These are phyloP conservation scores for Ascidia mentula DNA, from an alignment of 23 tunicate species.

Conservation along the genomic window DNA sequence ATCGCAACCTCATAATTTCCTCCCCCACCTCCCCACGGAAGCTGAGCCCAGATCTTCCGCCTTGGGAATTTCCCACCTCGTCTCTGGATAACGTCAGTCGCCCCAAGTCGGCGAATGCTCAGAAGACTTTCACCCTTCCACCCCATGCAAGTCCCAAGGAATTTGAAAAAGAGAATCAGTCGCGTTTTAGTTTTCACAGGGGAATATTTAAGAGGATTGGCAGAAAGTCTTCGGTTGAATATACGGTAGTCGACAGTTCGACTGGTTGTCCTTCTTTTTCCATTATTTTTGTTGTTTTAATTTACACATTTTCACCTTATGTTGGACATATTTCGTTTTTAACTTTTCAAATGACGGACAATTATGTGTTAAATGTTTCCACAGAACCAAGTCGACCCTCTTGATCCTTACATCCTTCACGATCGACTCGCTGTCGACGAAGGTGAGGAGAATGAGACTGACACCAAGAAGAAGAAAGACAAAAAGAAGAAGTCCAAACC, in stretches of 20 bases:
- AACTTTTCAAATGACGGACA: too few relatives aligned
- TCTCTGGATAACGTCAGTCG: neutral
- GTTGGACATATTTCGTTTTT: neutral
- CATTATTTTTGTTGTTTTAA: neutral
- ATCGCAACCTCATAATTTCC: neutral
- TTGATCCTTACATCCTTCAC: conserved; percentile 7
- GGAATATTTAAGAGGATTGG: neutral
- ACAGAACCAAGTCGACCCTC: conserved; percentile 38
- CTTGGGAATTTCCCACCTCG: neutral
- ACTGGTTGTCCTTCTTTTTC: neutral
- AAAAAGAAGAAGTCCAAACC: conserved; percentile 61
- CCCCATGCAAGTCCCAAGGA: neutral
- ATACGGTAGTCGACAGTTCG: neutral
- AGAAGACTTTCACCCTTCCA: neutral
- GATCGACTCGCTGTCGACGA: neutral
- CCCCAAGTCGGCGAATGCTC: neutral
- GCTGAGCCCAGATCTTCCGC: neutral
- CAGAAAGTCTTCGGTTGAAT: neutral
- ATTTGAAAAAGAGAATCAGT: neutral
- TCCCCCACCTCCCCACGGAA: neutral
- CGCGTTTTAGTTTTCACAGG: neutral
- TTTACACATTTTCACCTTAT: neutral
- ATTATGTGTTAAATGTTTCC: neutral
- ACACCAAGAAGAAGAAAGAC: conserved; percentile 52
- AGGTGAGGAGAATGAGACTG: conserved; percentile 37